Percentiles rank a stretch among this genome's conserved stretches.
Conservation (phyloP, 2,113 vertebrate species). For the Meles meles region DNA sequence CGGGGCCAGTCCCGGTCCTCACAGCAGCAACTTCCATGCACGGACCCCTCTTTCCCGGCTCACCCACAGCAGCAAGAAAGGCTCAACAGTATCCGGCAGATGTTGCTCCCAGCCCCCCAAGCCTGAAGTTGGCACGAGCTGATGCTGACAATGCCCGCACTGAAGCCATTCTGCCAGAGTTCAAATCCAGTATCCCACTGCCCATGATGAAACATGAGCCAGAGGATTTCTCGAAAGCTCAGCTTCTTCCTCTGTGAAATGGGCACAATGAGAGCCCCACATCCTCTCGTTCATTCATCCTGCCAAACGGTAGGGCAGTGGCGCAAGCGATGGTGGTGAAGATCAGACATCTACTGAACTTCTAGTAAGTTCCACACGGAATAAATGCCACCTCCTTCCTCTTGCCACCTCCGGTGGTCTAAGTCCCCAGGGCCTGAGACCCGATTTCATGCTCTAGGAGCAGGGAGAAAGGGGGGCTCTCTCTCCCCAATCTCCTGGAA, state of each 20-base stretch:
- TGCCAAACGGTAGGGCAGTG: not conserved
- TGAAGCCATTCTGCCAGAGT: not conserved
- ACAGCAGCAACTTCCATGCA: not conserved
- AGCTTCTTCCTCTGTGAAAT: not conserved
- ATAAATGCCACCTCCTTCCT: not conserved
- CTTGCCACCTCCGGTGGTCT: not conserved
- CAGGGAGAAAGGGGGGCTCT: not conserved
- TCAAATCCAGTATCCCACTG: not conserved
- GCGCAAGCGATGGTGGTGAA: rapidly evolving
- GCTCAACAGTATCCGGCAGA: not conserved
- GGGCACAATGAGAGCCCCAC: not conserved
- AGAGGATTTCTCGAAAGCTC: not conserved
- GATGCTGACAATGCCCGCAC: not conserved
- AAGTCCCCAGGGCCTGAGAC: not conserved
- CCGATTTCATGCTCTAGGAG: not conserved
- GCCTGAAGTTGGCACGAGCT: not conserved
- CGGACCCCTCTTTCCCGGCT: not conserved
- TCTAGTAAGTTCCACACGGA: not conserved
- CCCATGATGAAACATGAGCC: not conserved
- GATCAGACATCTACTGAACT: rapidly evolving
- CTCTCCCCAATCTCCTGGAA: not conserved
- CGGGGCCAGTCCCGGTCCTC: not conserved
- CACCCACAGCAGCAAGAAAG: not conserved
- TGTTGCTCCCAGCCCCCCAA: rapidly evolving
- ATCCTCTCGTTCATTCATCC: not conserved